Percentiles rank a stretch among this genome's conserved stretches.
Conservation (phyloP, 2,113 vertebrate genomes). For the Gymnarchus niloticus region DNA sequence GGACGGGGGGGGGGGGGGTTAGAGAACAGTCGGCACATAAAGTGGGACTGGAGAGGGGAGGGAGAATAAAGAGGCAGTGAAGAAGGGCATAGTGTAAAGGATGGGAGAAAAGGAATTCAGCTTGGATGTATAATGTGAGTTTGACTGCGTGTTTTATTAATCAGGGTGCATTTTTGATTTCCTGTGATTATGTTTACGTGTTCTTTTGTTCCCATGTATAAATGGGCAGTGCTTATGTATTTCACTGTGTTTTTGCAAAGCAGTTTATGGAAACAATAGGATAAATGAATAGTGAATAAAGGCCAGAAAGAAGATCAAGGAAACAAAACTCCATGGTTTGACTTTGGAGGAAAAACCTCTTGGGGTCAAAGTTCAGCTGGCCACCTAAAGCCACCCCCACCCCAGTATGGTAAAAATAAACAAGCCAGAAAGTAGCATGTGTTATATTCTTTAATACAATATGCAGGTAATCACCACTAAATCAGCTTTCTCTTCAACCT, state of each 20-base stretch:
- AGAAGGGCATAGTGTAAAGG: not conserved
- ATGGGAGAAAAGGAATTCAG: not conserved
- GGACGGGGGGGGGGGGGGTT: conserved; percentile 5
- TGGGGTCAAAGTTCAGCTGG: too few relatives aligned
- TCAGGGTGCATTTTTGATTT: not conserved
- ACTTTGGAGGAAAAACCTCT: too few relatives aligned
- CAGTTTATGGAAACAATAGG: too few relatives aligned
- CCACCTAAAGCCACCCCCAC: too few relatives aligned
- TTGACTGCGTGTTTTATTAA: not conserved
- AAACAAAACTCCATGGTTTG: too few relatives aligned
- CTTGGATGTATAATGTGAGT: not conserved
- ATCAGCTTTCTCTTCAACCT: not conserved
- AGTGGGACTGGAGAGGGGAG: conserved; percentile 17
- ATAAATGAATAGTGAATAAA: not conserved
- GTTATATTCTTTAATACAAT: too few relatives aligned
- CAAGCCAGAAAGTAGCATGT: too few relatives aligned
- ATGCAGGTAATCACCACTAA: not conserved
- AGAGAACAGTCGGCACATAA: not conserved
- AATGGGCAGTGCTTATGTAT: not conserved
- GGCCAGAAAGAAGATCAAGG: not conserved
- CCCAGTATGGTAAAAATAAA: too few relatives aligned
- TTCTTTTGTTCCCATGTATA: not conserved
- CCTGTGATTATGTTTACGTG: not conserved
- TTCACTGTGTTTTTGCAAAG: not conserved
- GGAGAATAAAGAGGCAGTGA: conserved; percentile 12